These are phyloP conservation scores for Nannoperca australis DNA, from an alignment of 2,797 vertebrate species.

Conservation along the genomic window DNA sequence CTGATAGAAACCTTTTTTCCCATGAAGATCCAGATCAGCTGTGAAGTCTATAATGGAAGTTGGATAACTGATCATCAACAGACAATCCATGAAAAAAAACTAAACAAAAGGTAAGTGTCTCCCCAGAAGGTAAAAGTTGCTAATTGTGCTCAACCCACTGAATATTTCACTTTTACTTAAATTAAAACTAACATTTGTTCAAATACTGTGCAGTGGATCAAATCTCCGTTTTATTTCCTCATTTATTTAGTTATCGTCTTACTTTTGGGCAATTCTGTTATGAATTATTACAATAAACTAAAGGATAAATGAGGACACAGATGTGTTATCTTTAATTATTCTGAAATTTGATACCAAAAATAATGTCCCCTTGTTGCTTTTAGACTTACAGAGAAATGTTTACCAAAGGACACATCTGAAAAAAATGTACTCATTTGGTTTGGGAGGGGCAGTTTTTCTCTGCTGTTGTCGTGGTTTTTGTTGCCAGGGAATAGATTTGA, in stretches of 20 bases:
- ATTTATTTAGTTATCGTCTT: background rate
- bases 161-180: background rate
- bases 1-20: constrained; percentile 15
- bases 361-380: background rate
- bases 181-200: background rate
- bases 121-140: background rate
- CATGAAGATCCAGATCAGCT: constrained; percentile 1
- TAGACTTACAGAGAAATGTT: constrained; percentile 13
- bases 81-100: background rate
- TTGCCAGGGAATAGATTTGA: constrained; percentile 77
- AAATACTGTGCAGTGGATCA: background rate
- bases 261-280: background rate
- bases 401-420: constrained; percentile 14
- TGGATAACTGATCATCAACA: too few relatives aligned
- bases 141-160: background rate
- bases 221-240: background rate
- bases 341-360: background rate
- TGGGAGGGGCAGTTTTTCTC: constrained; percentile 39
- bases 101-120: background rate
- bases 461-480: constrained; percentile 50
- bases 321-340: background rate
- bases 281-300: background rate
- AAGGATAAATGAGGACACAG: constrained; percentile 14
- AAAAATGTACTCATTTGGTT: constrained; percentile 52
- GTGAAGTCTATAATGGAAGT: background rate